Conservation (phyloP, 2,888 invertebrate genomes). For the Parasteatoda lunata region DNA sequence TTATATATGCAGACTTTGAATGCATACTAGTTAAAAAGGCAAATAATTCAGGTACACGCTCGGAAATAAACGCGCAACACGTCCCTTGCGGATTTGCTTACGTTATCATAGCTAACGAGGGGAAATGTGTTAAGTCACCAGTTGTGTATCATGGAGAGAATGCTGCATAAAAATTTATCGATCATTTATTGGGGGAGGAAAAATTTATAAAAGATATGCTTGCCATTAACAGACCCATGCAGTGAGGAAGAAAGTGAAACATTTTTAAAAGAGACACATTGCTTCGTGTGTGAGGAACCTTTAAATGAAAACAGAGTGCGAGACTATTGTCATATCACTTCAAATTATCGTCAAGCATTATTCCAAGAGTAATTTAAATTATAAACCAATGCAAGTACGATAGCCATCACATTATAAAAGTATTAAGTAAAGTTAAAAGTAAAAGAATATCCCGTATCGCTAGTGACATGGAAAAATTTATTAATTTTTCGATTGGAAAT, state of each 20-base stretch:
- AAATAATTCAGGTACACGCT: neutral
- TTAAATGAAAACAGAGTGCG: neutral
- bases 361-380: conserved; percentile 8
- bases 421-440: too few relatives aligned
- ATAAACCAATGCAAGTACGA: too few relatives aligned
- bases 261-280: neutral
- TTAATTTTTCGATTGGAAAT: too few relatives aligned
- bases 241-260: neutral
- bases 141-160: conserved; percentile 23
- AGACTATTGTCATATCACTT: neutral
- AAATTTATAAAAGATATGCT: neutral
- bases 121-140: neutral
- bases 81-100: conserved; percentile 16
- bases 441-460: too few relatives aligned
- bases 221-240: neutral
- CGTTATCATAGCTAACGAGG: conserved; percentile 6
- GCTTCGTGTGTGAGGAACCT: conserved; percentile 16
- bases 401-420: too few relatives aligned
- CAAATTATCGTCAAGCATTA: neutral
- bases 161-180: neutral
- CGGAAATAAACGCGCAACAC: neutral
- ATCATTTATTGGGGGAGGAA: conserved; percentile 11
- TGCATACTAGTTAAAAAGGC: conserved; percentile 1
- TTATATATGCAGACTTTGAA: conserved; percentile 21
- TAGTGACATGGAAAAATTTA: too few relatives aligned